Evolutionary conservation across 2,888 invertebrate species (phyloP).

Genomic region (Cephus rjabovi): DNA sequence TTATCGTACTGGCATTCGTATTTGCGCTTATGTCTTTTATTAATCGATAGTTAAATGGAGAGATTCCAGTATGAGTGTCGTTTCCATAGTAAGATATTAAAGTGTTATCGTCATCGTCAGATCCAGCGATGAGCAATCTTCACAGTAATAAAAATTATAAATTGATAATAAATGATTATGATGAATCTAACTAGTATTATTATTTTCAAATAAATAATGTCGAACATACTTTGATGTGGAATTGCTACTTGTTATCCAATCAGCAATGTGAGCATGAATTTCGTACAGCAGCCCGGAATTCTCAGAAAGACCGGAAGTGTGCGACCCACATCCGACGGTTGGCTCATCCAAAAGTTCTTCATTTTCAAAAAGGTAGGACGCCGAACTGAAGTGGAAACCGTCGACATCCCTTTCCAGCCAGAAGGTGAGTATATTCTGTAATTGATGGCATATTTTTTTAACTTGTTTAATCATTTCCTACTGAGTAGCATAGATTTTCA

Average conservation of each 20-base stretch:
- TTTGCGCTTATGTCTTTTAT: conserved; percentile 38
- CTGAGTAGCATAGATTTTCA: neutral
- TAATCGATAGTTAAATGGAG: conserved; percentile 54
- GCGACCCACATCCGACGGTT: conserved; percentile 1
- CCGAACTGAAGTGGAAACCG: conserved; percentile 47
- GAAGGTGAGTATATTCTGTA: conserved; percentile 44
- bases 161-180: neutral
- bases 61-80: conserved; percentile 38
- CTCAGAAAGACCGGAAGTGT: conserved; percentile 31
- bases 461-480: neutral
- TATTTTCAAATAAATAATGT: neutral
- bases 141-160: conserved; percentile 3
- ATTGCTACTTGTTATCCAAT: conserved; percentile 42
- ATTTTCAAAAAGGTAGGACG: conserved; percentile 47
- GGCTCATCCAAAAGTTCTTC: conserved; percentile 28
- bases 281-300: conserved; percentile 38
- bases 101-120: conserved; percentile 41
- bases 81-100: conserved; percentile 55
- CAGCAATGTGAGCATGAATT: conserved; percentile 43
- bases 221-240: conserved; percentile 41
- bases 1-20: conserved; percentile 44
- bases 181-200: neutral
- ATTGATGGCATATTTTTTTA: neutral
- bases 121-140: conserved; percentile 54
- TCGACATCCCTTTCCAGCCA: conserved; percentile 51